Percentiles rank a stretch among this genome's conserved stretches.
Conservation (phyloP, 2,113 vertebrate species). For the Lontra canadensis region DNA sequence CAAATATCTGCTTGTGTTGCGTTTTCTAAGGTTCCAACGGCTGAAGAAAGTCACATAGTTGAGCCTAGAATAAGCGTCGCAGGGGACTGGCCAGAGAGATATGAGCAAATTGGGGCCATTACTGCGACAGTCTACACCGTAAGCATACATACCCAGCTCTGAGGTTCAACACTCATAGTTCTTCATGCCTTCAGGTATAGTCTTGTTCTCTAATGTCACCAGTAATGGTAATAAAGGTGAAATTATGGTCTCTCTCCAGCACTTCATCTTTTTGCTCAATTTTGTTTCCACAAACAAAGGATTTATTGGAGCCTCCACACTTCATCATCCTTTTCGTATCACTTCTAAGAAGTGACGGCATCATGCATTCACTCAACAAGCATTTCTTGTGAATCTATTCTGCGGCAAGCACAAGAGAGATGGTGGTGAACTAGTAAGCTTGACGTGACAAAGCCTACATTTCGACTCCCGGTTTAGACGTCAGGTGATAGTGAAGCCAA, state of each 20-base stretch:
- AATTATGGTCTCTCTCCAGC: not conserved
- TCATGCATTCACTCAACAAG: not conserved
- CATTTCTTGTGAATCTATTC: not conserved
- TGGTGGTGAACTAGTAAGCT: not conserved
- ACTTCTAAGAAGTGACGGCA: constrained; percentile 6
- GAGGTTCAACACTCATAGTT: not conserved
- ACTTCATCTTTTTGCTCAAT: not conserved
- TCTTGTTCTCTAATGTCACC: not conserved
- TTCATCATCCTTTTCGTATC: not conserved
- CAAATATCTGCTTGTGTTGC: not conserved
- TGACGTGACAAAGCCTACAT: not conserved
- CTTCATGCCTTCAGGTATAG: not conserved
- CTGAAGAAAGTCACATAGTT: not conserved
- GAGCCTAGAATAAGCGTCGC: not conserved
- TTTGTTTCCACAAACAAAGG: not conserved
- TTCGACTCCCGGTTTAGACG: not conserved
- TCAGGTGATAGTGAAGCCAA: not conserved
- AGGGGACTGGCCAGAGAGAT: not conserved
- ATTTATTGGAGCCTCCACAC: not conserved
- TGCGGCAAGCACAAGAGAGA: not conserved
- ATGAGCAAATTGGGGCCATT: not conserved
- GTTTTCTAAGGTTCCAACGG: not conserved
- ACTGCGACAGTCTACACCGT: not conserved
- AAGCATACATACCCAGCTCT: not conserved
- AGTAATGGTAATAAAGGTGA: not conserved